These are phyloP conservation scores for Trichopria drosophilae DNA, from an alignment of 2,888 invertebrate genomes.

Conservation along the genomic window DNA sequence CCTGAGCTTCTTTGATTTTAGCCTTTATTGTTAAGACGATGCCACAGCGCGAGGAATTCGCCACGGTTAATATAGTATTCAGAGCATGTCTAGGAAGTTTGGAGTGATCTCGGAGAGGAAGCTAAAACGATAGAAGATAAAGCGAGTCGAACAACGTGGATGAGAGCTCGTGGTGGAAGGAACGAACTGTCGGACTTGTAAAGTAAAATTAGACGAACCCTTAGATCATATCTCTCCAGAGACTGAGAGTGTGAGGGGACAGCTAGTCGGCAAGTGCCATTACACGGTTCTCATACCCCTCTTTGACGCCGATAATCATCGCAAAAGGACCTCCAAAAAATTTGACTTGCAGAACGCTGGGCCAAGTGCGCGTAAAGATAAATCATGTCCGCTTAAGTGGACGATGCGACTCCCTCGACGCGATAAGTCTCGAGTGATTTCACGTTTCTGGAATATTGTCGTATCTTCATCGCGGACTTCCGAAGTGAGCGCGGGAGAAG, in stretches of 20 bases:
- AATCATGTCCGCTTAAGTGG: slow-evolving; percentile 30
- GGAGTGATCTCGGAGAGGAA: slow-evolving; percentile 32
- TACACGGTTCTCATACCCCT: neutral
- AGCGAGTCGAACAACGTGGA: no score
- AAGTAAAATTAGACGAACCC: slow-evolving; percentile 36
- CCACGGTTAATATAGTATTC: slow-evolving; percentile 38
- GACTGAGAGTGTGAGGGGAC: slow-evolving; percentile 7
- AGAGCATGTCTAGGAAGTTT: slow-evolving; percentile 38
- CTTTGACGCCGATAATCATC: slow-evolving; percentile 7
- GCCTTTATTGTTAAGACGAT: slow-evolving; percentile 32
- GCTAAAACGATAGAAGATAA: no score
- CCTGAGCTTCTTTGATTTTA: slow-evolving; percentile 33
- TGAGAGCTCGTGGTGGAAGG: slow-evolving; percentile 22
- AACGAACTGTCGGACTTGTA: slow-evolving; percentile 35
- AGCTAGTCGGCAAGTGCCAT: neutral
- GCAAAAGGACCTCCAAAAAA: no score
- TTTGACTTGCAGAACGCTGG: no score
- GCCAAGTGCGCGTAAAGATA: slow-evolving; percentile 18
- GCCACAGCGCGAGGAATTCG: slow-evolving; percentile 26
- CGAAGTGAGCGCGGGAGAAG: no score
- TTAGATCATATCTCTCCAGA: slow-evolving; percentile 33
- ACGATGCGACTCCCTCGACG: no score
- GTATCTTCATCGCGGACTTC: no score
- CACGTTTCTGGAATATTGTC: no score
- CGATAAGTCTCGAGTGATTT: no score